Evolutionary conservation across 2,113 vertebrate genomes (phyloP), one percentile per base, ranked within the genome.

Genomic region (Nerophis lumbriciformis): DNA sequence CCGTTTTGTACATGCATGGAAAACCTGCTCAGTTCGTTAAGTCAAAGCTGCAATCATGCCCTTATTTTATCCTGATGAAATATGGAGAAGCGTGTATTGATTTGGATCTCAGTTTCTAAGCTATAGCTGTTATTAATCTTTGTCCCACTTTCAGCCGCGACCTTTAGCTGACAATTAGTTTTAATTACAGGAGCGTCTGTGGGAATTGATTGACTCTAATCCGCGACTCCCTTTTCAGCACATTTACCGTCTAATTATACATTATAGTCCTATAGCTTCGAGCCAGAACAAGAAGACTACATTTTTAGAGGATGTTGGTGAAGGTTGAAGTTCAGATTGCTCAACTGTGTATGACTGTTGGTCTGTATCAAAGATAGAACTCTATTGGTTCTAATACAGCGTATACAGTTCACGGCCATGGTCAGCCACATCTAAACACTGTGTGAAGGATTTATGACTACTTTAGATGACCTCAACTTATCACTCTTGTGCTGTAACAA

Each of bases 51-150:
- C 83, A 78, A 88, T 87, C 79, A 82, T 71, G 72, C 63, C 61
- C 68, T 72, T 78, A 73, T 81, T 68, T 77, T 76, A 83, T 77
- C 71, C 72, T 81, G 69, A 81, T 82, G 71, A 72, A 83, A 83
- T 78, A 78, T 75, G 78, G 73, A 72, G 62, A 73, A 80, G 72
- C 66, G 59, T 51, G 64, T 86, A 88, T 84, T 63, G 79, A 87
- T 85, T 72, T 44, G 53, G 13, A 52, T 65, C 50, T 68, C 58
- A 56, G 15, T 57, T 45, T 44, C 39, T 44, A 8, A 57, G 11
- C 55, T 12, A 21, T 21, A 44, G 66, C 73, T 63, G 60, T 54
- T 77, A 83, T 87, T 79, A 81, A 79, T 83, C 80, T 75, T 77
- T 54, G 66, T 78, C 59, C 51, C 63, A 54, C 48, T 77, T 80